These are phyloP conservation scores for Phalacrocorax brasilianus DNA, from an alignment of 2,113 vertebrate species.

Conservation along the genomic window DNA sequence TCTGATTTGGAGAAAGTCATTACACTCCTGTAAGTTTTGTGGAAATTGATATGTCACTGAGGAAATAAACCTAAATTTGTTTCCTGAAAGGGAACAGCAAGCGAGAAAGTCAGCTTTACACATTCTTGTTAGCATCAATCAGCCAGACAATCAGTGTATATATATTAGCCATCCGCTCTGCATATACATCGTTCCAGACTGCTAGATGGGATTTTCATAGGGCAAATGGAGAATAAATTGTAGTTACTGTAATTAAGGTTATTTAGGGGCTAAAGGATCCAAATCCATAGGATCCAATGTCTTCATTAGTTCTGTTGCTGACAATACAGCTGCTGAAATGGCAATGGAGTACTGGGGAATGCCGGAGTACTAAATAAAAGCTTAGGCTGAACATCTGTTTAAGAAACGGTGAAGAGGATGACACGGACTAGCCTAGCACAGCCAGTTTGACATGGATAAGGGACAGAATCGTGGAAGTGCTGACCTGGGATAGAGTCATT, in stretches of 20 bases:
- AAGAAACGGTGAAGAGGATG: not conserved
- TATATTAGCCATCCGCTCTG: not conserved
- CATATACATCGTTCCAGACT: not conserved
- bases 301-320: not conserved
- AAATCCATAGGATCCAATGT: not conserved
- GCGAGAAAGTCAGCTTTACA: not conserved
- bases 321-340: not conserved
- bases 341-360: not conserved
- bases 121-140: not conserved
- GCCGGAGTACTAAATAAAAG: not conserved
- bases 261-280: not conserved
- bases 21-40: not conserved
- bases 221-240: not conserved
- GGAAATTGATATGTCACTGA: not conserved
- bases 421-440: not conserved
- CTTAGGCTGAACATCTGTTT: not conserved
- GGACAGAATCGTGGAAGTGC: not conserved
- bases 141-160: not conserved
- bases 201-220: not conserved
- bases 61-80: not conserved
- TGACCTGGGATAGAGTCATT: not conserved
- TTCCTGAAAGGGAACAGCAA: not conserved
- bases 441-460: not conserved
- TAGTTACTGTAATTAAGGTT: not conserved
- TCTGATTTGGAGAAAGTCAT: not conserved